Evolutionary conservation across 92 coral and sea anemone genomes (phyloP).

Genomic region (Galaxea fascicularis): DNA sequence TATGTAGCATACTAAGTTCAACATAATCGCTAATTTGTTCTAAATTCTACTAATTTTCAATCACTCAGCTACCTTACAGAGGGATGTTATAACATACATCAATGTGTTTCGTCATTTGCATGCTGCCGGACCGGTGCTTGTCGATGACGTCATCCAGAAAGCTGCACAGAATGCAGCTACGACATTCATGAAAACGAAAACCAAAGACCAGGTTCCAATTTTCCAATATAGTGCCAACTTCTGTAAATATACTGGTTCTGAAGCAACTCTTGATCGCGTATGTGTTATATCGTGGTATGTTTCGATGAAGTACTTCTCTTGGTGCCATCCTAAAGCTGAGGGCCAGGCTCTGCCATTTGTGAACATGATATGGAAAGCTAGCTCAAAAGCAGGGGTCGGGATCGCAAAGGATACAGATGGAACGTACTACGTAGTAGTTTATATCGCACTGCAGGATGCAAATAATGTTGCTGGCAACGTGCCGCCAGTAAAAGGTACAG

Average conservation of each 20-base stretch:
- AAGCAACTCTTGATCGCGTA: slow-evolving; percentile 64
- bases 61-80: slow-evolving; percentile 64
- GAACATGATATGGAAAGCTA: slow-evolving; percentile 84
- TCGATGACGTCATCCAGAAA: slow-evolving; percentile 64
- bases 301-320: slow-evolving; percentile 75
- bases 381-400: slow-evolving; percentile 79
- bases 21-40: too few species aligned
- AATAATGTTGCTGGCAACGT: slow-evolving; percentile 68
- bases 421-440: slow-evolving; percentile 71
- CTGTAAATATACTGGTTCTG: slow-evolving; percentile 75
- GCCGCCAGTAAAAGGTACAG: slow-evolving; percentile 74
- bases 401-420: slow-evolving; percentile 61
- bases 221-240: slow-evolving; percentile 75
- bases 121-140: slow-evolving; percentile 76
- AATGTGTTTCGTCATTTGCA: slow-evolving; percentile 87
- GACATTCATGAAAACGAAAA: slow-evolving; percentile 53
- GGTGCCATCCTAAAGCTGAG: slow-evolving; percentile 77
- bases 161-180: slow-evolving; percentile 76
- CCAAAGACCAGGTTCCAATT: slow-evolving; percentile 48
- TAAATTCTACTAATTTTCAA: too few species aligned
- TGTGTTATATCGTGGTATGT: slow-evolving; percentile 86
- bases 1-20: too few species aligned
- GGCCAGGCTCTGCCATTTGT: slow-evolving; percentile 83
- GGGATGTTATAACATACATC: slow-evolving; percentile 74
- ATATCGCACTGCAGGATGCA: slow-evolving; percentile 72